Percentiles rank a stretch among this genome's conserved stretches.
Evolutionary conservation across 2,888 invertebrate species (phyloP).

Genomic region (Leptopilina myrica): DNA sequence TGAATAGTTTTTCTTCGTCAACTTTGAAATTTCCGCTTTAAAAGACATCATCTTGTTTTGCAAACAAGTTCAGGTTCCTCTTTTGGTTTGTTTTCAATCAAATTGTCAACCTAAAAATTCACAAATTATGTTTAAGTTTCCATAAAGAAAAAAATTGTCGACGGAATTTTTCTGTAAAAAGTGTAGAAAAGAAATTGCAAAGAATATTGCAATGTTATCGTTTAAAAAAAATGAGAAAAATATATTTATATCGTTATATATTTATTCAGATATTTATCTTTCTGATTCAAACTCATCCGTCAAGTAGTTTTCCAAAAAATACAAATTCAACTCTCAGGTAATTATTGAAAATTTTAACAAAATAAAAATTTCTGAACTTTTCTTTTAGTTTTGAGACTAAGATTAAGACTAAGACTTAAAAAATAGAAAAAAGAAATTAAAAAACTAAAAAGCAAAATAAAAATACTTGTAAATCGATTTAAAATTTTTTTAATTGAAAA

Average conservation of each 20-base stretch:
- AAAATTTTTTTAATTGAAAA: neutral
- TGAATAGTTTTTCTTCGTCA: too few relatives aligned
- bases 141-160: neutral
- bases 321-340: neutral
- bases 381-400: neutral
- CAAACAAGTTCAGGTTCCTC: neutral
- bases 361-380: neutral
- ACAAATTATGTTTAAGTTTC: slow-evolving; percentile 7
- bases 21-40: too few relatives aligned
- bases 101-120: slow-evolving; percentile 19
- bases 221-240: slow-evolving; percentile 55
- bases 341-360: neutral
- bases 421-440: neutral
- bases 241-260: slow-evolving; percentile 47
- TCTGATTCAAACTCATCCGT: slow-evolving; percentile 46
- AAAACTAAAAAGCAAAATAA: too few relatives aligned
- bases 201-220: slow-evolving; percentile 37
- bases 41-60: neutral
- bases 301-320: slow-evolving; percentile 33
- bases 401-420: neutral
- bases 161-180: neutral
- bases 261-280: slow-evolving; percentile 49
- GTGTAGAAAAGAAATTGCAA: neutral
- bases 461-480: too few relatives aligned
- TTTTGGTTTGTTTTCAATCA: slow-evolving; percentile 12